Conservation (phyloP, 2,113 vertebrate genomes). For the Sphyrna mokarran region DNA sequence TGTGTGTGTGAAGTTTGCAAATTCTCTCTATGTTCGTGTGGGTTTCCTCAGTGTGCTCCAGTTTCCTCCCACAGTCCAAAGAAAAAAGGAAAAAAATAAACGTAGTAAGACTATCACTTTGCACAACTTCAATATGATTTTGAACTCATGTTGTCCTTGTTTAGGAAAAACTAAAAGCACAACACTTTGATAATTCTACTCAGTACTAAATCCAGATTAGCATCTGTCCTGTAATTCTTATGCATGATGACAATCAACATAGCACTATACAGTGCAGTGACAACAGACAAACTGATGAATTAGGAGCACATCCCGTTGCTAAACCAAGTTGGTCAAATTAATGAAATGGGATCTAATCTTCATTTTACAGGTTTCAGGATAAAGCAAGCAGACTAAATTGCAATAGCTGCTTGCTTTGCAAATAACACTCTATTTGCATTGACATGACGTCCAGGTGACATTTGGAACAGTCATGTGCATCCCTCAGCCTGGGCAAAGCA, state of each 20-base stretch:
- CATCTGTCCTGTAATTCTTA: not conserved
- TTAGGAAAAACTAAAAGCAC: not conserved
- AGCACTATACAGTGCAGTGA: not conserved
- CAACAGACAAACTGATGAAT: not conserved
- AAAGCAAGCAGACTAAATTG: not conserved
- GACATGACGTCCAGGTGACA: not conserved
- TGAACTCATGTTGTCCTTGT: not conserved
- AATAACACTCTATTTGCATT: not conserved
- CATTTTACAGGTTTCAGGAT: not conserved
- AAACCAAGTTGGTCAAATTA: not conserved
- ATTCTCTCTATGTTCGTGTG: no score
- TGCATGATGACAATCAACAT: not conserved
- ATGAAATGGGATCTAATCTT: not conserved
- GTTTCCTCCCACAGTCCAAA: no score
- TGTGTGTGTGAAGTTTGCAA: no score
- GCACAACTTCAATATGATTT: not conserved
- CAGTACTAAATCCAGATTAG: not conserved
- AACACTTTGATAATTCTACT: not conserved
- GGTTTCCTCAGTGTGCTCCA: no score
- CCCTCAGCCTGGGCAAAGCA: not conserved
- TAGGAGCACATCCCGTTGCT: not conserved
- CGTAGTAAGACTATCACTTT: not conserved
- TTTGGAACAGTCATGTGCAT: not conserved
- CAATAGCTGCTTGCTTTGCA: not conserved
- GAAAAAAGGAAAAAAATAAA: not conserved